Base-by-base conservation (phyloP, 2,888 invertebrate species). In the Nomada ferruginata region DNA sequence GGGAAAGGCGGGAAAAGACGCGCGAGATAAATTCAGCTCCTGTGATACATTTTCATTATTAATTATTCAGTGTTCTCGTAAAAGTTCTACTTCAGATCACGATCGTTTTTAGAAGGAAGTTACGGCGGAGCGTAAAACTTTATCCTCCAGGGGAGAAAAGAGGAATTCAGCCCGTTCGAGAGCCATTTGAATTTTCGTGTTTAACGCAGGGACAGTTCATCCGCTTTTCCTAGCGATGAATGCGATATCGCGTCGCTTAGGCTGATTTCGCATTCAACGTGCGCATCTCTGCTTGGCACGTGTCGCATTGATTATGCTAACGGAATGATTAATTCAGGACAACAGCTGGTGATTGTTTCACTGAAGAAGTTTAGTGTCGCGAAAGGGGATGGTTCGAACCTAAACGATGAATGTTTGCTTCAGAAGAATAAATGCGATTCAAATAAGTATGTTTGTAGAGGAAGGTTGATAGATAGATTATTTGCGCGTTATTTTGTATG, bases 291-390 rank as follows among this genome's bases (percentile, higher is more conserved):
- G 47, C 18, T 11, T 20, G 9, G 36, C 87, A 76, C 66, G 60
- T 52, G 63, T 59, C 69, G 78, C 84, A 60, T 79, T 75, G 76
- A 79, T 82, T 82, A 84, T 59, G 66, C 44, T 61, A 71, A 75
- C 76, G 60, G 63, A 70, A 81, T 71, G 68, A 79, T 83, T 85
- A 85, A 87, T 87, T 83, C 77, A 42, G 13, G 50, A 15, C 26
- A 64, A 64, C 71, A 53, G 65, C n/a, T 65, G 55, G 53, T 18
- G 11, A 18, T 42, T 20, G 13, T 50, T 55, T 15, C 18, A 65
- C 23, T 4, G 9, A 50, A 2, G n/a, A n/a, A 29, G 29, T 7
- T 29, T 29, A 47, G 47, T 15, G 13, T 47, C 47, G 13, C 23
- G 15, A 52, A 55, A 20, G 11, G 5, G n/a, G 18, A 15, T 20